Base-by-base conservation (phyloP, 2,888 invertebrate genomes). In the Hirtodrosophila alboralis region DNA sequence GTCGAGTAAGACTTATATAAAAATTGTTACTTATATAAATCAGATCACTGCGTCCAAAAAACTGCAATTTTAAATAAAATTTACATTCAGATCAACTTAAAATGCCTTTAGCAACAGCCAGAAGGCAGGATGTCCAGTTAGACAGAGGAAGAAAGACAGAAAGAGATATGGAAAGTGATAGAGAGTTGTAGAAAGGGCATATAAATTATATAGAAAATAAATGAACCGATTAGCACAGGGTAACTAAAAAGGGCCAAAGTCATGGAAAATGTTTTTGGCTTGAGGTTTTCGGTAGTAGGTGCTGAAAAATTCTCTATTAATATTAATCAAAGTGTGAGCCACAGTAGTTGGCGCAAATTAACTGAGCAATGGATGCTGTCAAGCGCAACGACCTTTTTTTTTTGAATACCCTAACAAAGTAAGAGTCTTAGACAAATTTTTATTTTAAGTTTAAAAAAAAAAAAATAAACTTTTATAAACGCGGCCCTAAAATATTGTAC, bases 291-390 rank as follows among this genome's bases (percentile, higher is more conserved):
- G 13, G 43, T 27, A 14, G 43, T 27, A 28, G 56, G 59, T 66
- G 53, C 44, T 45, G 31, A 58, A 51, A 40, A 60, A 53, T 47
- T 28, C 40, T 45, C 51, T 59, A 73, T 81, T 75, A 66, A 68
- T 83, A 83, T 60, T 73, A 65, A 80, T 75, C 64, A 75, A 84
- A 73, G 61, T 54, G 59, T 36, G 57, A 52, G 27, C 38, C 54
- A 13, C 31, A 31, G 43, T 43, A 53, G 59, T 64, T 62, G 47
- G 60, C 48, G 60, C 76, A 73, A 76, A 75, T 73, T 63, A 75
- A 63, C 65, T 61, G 30, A 53, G 53, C 53, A 30, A 34, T 56
- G 49, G 41, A 62, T 45, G 47, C 53, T 48, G 12, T 69, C 70
- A 62, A 70, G 70, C 77, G 70, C 23, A 45, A 49, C 63, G 73